Evolutionary conservation across 2,113 vertebrate species (phyloP).

Genomic region (Atherinomorus stipes): DNA sequence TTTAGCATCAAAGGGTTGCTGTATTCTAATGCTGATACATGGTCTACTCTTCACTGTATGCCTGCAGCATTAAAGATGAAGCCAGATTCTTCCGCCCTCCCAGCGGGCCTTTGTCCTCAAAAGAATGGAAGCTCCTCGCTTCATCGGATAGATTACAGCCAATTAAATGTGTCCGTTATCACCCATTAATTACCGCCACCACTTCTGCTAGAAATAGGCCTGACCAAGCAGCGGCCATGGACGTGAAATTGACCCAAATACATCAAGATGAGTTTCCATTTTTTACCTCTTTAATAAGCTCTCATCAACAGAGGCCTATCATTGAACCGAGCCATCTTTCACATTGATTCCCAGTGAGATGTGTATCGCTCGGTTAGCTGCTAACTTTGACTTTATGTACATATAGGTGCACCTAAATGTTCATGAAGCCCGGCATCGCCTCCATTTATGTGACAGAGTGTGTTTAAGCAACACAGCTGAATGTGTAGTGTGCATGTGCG

Average conservation of each 20-base stretch:
- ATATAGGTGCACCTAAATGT: background rate
- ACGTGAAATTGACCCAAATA: slow-evolving; percentile 82
- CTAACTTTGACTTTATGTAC: background rate
- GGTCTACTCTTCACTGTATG: slow-evolving; percentile 12
- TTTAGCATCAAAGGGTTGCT: slow-evolving; percentile 13
- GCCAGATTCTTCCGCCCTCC: slow-evolving; percentile 32
- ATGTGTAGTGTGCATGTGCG: slow-evolving; percentile 10
- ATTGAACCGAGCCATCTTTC: slow-evolving; percentile 53
- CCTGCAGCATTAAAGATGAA: slow-evolving; percentile 53
- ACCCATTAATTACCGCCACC: slow-evolving; percentile 76
- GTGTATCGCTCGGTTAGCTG: slow-evolving; percentile 26
- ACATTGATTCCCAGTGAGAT: slow-evolving; percentile 56
- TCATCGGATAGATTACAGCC: slow-evolving; percentile 72
- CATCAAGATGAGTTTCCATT: slow-evolving; percentile 79
- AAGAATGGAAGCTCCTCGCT: slow-evolving; percentile 63
- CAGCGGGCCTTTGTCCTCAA: slow-evolving; percentile 60
- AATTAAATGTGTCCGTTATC: slow-evolving; percentile 77
- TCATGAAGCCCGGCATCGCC: background rate
- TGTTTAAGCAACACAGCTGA: slow-evolving; percentile 11
- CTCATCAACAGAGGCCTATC: slow-evolving; percentile 65
- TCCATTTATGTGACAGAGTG: background rate
- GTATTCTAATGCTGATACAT: slow-evolving; percentile 40
- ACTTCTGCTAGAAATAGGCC: slow-evolving; percentile 74
- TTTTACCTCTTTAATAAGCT: slow-evolving; percentile 62
- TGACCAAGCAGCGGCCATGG: slow-evolving; percentile 60